A percentile compares a stretch with the other conserved stretches of the same genome.
phyloP scores from a whole-genome alignment of 37 sponge, comb jelly and placozoan species.

The Haliclona indistincta region DNA sequence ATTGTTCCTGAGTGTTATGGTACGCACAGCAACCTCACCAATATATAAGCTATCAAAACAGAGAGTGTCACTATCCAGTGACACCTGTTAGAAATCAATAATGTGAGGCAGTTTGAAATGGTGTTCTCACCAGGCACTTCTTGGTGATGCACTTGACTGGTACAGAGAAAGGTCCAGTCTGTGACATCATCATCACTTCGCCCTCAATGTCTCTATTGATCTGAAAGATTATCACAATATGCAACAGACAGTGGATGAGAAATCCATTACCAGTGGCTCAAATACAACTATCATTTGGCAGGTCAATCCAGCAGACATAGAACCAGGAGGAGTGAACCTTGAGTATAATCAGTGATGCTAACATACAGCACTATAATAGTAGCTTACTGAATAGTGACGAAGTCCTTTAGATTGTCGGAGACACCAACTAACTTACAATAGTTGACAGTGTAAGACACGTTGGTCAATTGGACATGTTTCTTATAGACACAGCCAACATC shows the following conservation, averaged over 20 bases:
- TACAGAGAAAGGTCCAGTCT: constrained; percentile 92
- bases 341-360: not conserved
- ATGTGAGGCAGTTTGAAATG: not conserved
- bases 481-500: constrained; percentile 63
- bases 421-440: constrained; percentile 77
- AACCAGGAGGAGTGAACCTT: constrained; percentile 87
- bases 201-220: constrained; percentile 78
- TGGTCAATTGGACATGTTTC: constrained; percentile 76
- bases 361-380: not conserved
- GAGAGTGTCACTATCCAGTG: constrained; percentile 14
- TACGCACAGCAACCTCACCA: constrained; percentile 66
- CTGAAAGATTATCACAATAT: constrained; percentile 21
- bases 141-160: constrained; percentile 77
- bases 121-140: constrained; percentile 50
- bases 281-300: constrained; percentile 85
- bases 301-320: constrained; percentile 92
- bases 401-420: constrained; percentile 69
- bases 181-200: constrained; percentile 65
- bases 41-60: constrained; percentile 85
- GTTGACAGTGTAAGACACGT: constrained; percentile 94
- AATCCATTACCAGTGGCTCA: constrained; percentile 65
- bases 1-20: constrained; percentile 59
- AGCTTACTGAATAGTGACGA: constrained; percentile 54
- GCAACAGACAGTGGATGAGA: too few species aligned
- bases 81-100: constrained; percentile 1